Evolutionary conservation across 1,140 invertebrate species (phyloP), one percentile per base, ranked within the genome.

Genomic region (Lysiphlebus fabarum): DNA sequence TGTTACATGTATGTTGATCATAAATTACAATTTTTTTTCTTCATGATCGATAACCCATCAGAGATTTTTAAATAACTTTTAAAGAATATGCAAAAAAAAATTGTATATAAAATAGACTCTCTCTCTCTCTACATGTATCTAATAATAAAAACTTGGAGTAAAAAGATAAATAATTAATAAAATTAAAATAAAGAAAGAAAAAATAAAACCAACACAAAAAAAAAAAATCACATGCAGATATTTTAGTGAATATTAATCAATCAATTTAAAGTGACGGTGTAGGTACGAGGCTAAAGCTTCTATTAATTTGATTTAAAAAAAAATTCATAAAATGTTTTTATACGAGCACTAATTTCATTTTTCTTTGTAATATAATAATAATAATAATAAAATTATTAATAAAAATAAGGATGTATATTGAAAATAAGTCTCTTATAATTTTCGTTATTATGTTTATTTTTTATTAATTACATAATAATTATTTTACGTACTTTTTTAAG

Each of bases 71-170:
- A 43, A 54, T 7, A 47, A 56, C 40, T 42, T 37, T 36, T 9
- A 26, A 47, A 38, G 11, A 10, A 9, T 37, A 54, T 4, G 40
- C 7, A 34, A 12, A 59, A 61, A 59, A 56, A 62, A 61, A 48
- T 2, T 41, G 26, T 14, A 45, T 43, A 64, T 63, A 34, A 54
- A 14, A 34, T 67, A 62, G 56, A 48, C 47, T 36, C 50, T 68
- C 59, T 36, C 50, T 68, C 59, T 67, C 66, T 65, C 66, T 65
- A 66, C 53, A 63, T 62, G 61, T 66, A 65, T 37, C 45, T 63
- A 63, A 51, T 51, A 44, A 62, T 14, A 41, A 40, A 59, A 56
- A 53, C 34, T 33, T 55, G 37, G 17, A 42, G 10, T 41, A 59
- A n/a, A 40, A 40, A 41, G 42, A 57, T 48, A 49, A 56, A 36